phyloP scores from a whole-genome alignment of 1,140 invertebrate species.

The Stratiolaelaps scimitus region DNA sequence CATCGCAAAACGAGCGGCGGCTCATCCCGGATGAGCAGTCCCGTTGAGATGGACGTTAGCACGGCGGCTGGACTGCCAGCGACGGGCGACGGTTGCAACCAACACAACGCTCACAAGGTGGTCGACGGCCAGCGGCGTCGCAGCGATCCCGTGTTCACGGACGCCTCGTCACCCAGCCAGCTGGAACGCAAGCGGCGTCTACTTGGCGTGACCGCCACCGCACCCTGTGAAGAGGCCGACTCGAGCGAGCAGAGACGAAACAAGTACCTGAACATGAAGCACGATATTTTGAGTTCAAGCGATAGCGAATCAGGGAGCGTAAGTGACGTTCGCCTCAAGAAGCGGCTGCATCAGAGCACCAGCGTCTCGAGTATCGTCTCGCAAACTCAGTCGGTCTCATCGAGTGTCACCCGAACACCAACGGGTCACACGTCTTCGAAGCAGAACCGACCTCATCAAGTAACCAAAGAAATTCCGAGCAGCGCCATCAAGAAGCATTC shows the following conservation, averaged over 20 bases:
- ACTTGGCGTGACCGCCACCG: conserved; percentile 27
- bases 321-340: conserved; percentile 7
- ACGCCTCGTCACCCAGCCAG: conserved; percentile 30
- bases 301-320: conserved; percentile 35
- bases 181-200: conserved; percentile 33
- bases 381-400: too few species aligned
- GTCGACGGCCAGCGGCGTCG: conserved; percentile 17
- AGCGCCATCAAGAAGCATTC: background rate
- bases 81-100: conserved; percentile 4
- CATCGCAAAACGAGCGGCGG: conserved; percentile 31
- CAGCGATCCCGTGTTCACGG: conserved; percentile 23
- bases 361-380: too few species aligned
- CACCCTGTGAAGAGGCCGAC: conserved; percentile 31
- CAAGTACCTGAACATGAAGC: conserved; percentile 31
- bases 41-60: conserved; percentile 31
- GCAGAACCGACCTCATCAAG: conserved; percentile 22
- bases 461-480: conserved; percentile 27
- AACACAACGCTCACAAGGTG: conserved; percentile 3
- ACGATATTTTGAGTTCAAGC: conserved; percentile 36
- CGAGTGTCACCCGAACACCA: too few species aligned
- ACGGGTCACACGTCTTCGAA: too few species aligned
- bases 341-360: conserved; percentile 4
- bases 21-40: conserved; percentile 34
- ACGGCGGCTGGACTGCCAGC: background rate
- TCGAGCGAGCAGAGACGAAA: conserved; percentile 33